These are phyloP conservation scores for Triplophysa tibetana DNA, from an alignment of 2,113 vertebrate genomes.

Conservation along the genomic window DNA sequence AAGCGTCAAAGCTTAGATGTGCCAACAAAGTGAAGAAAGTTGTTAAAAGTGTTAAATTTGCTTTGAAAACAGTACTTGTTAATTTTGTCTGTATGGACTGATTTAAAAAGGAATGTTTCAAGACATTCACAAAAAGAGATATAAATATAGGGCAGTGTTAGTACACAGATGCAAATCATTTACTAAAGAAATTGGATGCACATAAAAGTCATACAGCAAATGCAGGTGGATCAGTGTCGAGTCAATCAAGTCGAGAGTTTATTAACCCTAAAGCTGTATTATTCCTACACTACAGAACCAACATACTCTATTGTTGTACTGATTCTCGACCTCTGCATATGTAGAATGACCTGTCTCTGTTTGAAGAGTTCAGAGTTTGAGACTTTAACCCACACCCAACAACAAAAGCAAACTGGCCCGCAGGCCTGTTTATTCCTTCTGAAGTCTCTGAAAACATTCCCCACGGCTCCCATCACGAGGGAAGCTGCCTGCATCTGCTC, in stretches of 20 bases:
- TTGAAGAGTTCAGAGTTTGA: conserved; percentile 16
- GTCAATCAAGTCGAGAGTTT: no score
- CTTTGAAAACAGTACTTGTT: no score
- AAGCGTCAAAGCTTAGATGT: neutral
- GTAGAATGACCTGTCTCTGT: conserved; percentile 14
- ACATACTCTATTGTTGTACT: neutral
- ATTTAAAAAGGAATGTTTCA: neutral
- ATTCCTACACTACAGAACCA: neutral
- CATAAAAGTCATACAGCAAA: no score
- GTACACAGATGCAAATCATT: no score
- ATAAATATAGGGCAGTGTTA: no score
- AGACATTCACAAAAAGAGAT: no score
- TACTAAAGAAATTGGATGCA: no score
- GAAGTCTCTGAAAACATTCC: conserved; percentile 28
- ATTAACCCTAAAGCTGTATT: neutral
- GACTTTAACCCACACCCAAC: conserved; percentile 22
- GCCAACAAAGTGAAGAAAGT: neutral
- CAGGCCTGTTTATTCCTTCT: neutral
- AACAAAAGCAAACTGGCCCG: conserved; percentile 6
- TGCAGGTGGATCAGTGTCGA: no score
- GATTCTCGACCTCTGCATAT: neutral
- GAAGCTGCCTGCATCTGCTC: conserved; percentile 5
- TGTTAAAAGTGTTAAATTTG: neutral
- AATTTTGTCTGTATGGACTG: no score
- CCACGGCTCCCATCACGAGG: neutral